Conservation (phyloP, 2,797 vertebrate species). For the Mionectes olivaceus region DNA sequence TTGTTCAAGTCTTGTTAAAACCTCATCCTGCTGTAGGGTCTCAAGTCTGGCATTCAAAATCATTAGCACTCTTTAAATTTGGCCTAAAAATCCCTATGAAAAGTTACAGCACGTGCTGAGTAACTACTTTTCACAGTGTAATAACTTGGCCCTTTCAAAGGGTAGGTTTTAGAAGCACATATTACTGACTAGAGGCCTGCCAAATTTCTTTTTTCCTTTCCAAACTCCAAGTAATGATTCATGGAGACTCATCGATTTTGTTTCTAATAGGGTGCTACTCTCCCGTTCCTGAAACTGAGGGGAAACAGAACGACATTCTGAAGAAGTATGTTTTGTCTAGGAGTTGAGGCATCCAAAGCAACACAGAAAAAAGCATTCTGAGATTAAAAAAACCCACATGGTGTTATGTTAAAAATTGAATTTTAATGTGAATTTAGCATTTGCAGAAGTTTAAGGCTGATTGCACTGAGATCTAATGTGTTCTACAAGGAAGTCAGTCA, state of each 20-base stretch:
- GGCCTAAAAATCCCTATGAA: slow-evolving; percentile 53
- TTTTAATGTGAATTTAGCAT: not conserved
- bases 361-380: not conserved
- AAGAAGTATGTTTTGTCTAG: slow-evolving; percentile 44
- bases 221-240: slow-evolving; percentile 32
- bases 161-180: slow-evolving; percentile 43
- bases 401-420: not conserved
- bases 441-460: not conserved
- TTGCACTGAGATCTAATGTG: not conserved
- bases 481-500: not conserved
- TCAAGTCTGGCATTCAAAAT: slow-evolving; percentile 56
- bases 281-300: not conserved
- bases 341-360: slow-evolving; percentile 2
- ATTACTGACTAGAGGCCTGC: slow-evolving; percentile 37
- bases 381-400: not conserved
- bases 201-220: slow-evolving; percentile 59
- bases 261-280: slow-evolving; percentile 47
- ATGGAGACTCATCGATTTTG: slow-evolving; percentile 41
- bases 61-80: slow-evolving; percentile 68
- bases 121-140: slow-evolving; percentile 64
- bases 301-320: not conserved
- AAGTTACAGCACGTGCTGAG: slow-evolving; percentile 63
- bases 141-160: slow-evolving; percentile 54
- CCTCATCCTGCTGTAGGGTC: slow-evolving; percentile 54
- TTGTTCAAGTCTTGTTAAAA: slow-evolving; percentile 51